Conservation (phyloP, 2,888 invertebrate genomes). For the Syrphus vitripennis region DNA sequence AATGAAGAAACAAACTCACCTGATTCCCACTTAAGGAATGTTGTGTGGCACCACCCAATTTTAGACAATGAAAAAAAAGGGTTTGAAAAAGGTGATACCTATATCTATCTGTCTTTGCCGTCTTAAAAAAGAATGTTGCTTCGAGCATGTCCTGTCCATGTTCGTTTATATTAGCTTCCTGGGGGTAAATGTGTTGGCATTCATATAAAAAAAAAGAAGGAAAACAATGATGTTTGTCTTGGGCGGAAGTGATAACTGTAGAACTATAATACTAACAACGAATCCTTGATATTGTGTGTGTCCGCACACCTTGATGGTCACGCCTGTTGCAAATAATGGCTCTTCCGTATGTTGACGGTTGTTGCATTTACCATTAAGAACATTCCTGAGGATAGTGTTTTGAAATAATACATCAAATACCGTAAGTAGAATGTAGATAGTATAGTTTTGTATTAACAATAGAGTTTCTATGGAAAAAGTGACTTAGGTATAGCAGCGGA, state of each 20-base stretch:
- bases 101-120: constrained; percentile 23
- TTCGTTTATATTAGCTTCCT: constrained; percentile 35
- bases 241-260: constrained; percentile 41
- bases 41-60: not conserved
- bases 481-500: not conserved
- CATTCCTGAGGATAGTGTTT: not conserved
- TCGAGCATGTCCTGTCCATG: not conserved
- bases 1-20: constrained; percentile 13
- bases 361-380: not conserved
- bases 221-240: constrained; percentile 29
- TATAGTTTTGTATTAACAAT: not conserved
- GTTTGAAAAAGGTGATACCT: constrained; percentile 33
- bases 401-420: not conserved
- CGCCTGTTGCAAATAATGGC: constrained; percentile 47
- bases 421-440: not conserved
- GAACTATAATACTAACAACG: constrained; percentile 20
- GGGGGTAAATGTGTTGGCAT: not conserved
- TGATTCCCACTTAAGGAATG: constrained; percentile 1
- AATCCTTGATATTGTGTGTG: constrained; percentile 50
- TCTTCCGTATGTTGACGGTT: constrained; percentile 14
- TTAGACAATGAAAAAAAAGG: not conserved
- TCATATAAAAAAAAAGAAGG: not conserved
- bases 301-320: constrained; percentile 50
- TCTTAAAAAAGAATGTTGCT: constrained; percentile 3
- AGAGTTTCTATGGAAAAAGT: not conserved